Percentiles rank a stretch among this genome's conserved stretches.
Conservation (phyloP, 35 echinoderm and acorn worm species). For the Heliocidaris tuberculata region DNA sequence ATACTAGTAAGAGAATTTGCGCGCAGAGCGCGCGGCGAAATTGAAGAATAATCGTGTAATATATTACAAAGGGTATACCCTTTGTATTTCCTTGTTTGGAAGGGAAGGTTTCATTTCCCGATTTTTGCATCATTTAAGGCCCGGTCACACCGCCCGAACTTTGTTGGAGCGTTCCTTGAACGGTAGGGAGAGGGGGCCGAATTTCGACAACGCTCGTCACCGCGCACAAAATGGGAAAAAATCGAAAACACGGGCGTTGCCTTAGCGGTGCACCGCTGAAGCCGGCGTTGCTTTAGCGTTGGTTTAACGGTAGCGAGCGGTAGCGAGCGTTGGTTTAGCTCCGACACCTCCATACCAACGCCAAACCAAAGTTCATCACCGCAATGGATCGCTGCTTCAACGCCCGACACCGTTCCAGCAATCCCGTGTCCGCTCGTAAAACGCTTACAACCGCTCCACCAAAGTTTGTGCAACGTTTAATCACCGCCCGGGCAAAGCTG, state of each 20-base stretch:
- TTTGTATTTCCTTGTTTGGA: no score
- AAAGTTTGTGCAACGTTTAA: conserved; percentile 37
- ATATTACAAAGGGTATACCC: no score
- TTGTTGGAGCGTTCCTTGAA: conserved; percentile 32
- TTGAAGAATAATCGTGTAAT: no score
- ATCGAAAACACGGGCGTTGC: conserved; percentile 26
- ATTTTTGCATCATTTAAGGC: no score
- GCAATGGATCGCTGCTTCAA: conserved; percentile 39
- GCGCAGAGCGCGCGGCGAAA: no score
- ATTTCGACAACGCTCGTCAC: conserved; percentile 36
- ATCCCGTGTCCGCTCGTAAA: conserved; percentile 31
- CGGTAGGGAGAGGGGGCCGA: conserved; percentile 34
- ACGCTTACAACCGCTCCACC: conserved; percentile 37
- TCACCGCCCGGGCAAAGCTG: conserved; percentile 36
- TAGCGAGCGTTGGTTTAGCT: not conserved
- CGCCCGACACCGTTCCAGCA: conserved; percentile 38
- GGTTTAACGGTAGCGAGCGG: conserved; percentile 20
- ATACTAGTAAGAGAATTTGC: no score
- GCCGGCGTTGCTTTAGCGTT: conserved; percentile 21
- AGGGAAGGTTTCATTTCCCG: no score
- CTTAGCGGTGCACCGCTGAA: conserved; percentile 30
- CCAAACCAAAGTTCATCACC: conserved; percentile 36
- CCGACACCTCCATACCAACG: conserved; percentile 16
- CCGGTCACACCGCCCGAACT: conserved; percentile 4
- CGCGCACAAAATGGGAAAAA: conserved; percentile 28